A percentile compares a stretch with the other conserved stretches of the same genome.
phyloP scores from a whole-genome alignment of 2,113 vertebrate genomes.

The Tupaia tana region DNA sequence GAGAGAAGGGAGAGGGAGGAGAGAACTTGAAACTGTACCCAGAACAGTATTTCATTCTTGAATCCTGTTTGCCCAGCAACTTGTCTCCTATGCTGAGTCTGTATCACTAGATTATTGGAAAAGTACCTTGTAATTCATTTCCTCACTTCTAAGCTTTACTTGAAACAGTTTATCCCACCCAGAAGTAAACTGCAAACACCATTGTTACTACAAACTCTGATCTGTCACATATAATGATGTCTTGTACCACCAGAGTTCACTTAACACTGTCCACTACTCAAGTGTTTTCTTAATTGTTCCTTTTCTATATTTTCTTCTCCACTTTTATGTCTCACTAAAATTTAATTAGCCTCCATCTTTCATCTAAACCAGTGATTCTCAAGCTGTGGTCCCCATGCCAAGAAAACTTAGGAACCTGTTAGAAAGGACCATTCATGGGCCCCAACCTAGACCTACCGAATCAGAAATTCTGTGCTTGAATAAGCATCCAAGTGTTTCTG shows the following conservation, averaged over 20 bases:
- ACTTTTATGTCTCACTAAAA: background rate
- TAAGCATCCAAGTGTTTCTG: background rate
- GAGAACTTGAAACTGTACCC: background rate
- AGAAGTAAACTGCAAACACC: background rate
- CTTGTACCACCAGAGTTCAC: background rate
- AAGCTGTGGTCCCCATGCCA: background rate
- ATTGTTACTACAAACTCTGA: slow-evolving; percentile 21
- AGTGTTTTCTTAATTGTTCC: background rate
- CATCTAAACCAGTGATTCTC: background rate
- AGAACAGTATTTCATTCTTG: background rate
- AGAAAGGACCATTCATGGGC: background rate
- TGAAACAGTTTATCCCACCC: background rate
- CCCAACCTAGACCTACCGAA: background rate
- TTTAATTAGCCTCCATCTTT: background rate
- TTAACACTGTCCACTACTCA: slow-evolving; percentile 6
- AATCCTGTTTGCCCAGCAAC: background rate
- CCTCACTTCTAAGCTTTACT: background rate
- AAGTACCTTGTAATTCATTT: slow-evolving; percentile 3
- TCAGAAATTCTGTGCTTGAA: background rate
- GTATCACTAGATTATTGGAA: slow-evolving; percentile 13
- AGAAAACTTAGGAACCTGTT: background rate
- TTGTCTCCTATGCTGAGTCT: background rate
- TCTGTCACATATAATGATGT: slow-evolving; percentile 30
- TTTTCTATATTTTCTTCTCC: slow-evolving; percentile 24
- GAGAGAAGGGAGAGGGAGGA: background rate